Percentiles rank a stretch among this genome's conserved stretches.
phyloP scores from a whole-genome alignment of 2,888 invertebrate species.

The Crossocerus cetratus region DNA sequence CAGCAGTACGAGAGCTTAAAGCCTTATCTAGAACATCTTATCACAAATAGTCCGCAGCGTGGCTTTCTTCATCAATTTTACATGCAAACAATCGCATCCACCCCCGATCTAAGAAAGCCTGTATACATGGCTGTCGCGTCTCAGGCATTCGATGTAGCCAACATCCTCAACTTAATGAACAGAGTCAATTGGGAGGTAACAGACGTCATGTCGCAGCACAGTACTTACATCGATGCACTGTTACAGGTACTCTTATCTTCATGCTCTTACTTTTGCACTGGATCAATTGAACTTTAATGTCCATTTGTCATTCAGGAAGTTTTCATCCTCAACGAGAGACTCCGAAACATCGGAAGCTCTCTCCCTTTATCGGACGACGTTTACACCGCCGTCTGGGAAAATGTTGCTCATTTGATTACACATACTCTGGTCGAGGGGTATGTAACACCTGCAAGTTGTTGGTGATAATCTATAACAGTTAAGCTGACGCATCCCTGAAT shows the following conservation, averaged over 20 bases:
- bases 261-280: neutral
- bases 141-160: constrained; percentile 87
- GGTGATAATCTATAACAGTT: constrained; percentile 3
- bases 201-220: constrained; percentile 96
- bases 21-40: constrained; percentile 90
- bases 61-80: constrained; percentile 85
- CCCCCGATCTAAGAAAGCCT: constrained; percentile 87
- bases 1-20: constrained; percentile 91
- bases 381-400: constrained; percentile 89
- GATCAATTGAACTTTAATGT: neutral
- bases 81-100: constrained; percentile 85
- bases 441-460: constrained; percentile 43
- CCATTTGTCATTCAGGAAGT: constrained; percentile 78
- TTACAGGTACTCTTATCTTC: constrained; percentile 78
- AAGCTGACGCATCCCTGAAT: neutral
- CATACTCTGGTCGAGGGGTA: constrained; percentile 95
- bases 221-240: constrained; percentile 89
- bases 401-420: constrained; percentile 90
- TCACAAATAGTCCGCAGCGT: constrained; percentile 82
- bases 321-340: constrained; percentile 87
- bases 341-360: constrained; percentile 85
- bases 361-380: constrained; percentile 86
- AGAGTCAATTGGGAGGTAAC: constrained; percentile 97
- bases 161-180: constrained; percentile 90
- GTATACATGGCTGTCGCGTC: constrained; percentile 92